phyloP scores from a whole-genome alignment of 2,797 vertebrate species.

The Simalia tracyae region DNA sequence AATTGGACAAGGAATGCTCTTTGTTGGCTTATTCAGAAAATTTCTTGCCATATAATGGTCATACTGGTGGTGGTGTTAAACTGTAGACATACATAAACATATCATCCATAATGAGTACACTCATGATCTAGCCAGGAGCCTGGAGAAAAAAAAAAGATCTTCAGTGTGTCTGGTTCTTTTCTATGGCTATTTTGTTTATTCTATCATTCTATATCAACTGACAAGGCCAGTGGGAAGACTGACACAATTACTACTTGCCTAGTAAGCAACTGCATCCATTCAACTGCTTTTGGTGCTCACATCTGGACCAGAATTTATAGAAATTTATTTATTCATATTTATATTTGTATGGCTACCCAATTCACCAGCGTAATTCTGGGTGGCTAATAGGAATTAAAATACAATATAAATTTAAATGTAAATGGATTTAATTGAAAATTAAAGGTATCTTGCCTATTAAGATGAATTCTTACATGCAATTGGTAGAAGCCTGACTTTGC shows the following conservation, averaged over 20 bases:
- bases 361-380: background rate
- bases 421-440: background rate
- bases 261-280: background rate
- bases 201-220: background rate
- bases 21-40: background rate
- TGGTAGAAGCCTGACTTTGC: background rate
- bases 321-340: background rate
- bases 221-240: background rate
- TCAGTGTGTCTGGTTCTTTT: background rate
- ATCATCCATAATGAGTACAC: background rate
- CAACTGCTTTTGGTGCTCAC: background rate
- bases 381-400: background rate
- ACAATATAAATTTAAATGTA: background rate
- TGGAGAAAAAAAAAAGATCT: background rate
- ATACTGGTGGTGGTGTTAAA: background rate
- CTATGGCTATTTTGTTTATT: background rate
- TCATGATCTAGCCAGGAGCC: background rate
- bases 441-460: background rate
- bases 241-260: background rate
- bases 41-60: background rate
- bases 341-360: background rate
- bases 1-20: background rate
- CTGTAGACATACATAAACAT: background rate
- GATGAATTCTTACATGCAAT: background rate
- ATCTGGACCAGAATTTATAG: background rate